Percentiles rank a stretch among this genome's conserved stretches.
Evolutionary conservation across 2,888 invertebrate genomes (phyloP).

Genomic region (Scaptomyza tumidula): DNA sequence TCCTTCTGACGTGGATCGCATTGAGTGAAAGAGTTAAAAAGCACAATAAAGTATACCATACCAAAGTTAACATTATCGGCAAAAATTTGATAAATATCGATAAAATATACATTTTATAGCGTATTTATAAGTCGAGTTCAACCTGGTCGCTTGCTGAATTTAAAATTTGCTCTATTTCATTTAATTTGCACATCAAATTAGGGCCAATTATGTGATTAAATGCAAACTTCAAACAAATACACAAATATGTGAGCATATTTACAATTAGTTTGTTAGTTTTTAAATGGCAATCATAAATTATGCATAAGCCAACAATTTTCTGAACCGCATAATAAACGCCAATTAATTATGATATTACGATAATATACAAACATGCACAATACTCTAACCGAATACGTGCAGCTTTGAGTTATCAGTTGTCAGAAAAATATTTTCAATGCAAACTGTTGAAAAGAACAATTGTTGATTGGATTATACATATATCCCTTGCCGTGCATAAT

Average conservation of each 20-base stretch:
- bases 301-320: slow-evolving; percentile 34
- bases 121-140: neutral
- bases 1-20: no score
- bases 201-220: slow-evolving; percentile 73
- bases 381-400: neutral
- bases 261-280: slow-evolving; percentile 35
- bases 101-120: neutral
- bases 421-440: neutral
- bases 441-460: neutral
- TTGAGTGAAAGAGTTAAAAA: no score
- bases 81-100: neutral
- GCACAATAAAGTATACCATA: no score
- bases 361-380: neutral
- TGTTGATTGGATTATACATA: neutral
- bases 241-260: slow-evolving; percentile 11
- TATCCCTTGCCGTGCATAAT: neutral
- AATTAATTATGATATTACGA: slow-evolving; percentile 68
- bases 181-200: slow-evolving; percentile 70
- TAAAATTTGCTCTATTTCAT: slow-evolving; percentile 37
- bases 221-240: slow-evolving; percentile 25
- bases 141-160: neutral
- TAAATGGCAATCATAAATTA: slow-evolving; percentile 49
- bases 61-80: no score
- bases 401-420: slow-evolving; percentile 2
- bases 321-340: slow-evolving; percentile 55